A percentile compares a stretch with the other conserved stretches of the same genome.
These are phyloP conservation scores for Drosophila affinis DNA, from an alignment of 2,888 invertebrate genomes.

Conservation along the genomic window DNA sequence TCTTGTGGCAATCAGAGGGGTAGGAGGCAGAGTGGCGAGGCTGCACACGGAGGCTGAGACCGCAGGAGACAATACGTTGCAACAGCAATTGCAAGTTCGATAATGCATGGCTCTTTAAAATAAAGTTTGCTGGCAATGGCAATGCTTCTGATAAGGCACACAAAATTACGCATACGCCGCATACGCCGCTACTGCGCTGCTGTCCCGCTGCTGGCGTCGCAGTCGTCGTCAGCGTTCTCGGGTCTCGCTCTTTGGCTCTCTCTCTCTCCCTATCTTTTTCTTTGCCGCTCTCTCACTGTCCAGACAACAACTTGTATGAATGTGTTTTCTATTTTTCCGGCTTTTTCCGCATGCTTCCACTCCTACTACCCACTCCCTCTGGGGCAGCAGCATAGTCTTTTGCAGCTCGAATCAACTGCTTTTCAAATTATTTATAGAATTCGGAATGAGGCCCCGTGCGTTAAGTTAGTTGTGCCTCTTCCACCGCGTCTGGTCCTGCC, in stretches of 20 bases:
- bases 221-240: conserved; percentile 15
- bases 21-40: background rate
- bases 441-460: conserved; percentile 67
- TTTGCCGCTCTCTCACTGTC: conserved; percentile 20
- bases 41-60: conserved; percentile 8
- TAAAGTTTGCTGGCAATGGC: conserved; percentile 49
- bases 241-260: background rate
- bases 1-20: conserved; percentile 28
- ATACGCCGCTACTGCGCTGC: conserved; percentile 36
- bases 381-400: conserved; percentile 25
- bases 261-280: background rate
- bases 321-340: conserved; percentile 68
- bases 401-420: conserved; percentile 68
- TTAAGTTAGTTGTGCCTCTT: conserved; percentile 27
- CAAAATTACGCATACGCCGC: conserved; percentile 65
- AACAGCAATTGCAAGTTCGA: conserved; percentile 39
- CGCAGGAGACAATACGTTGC: conserved; percentile 42
- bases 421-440: conserved; percentile 77
- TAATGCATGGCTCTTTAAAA: conserved; percentile 48
- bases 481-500: background rate
- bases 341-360: conserved; percentile 23
- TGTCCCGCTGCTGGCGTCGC: conserved; percentile 12
- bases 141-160: conserved; percentile 47
- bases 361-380: background rate
- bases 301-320: conserved; percentile 78